Percentiles rank a stretch among this genome's conserved stretches.
These are phyloP conservation scores for Caenorhabditis uteleia DNA, from an alignment of 2,888 invertebrate species.

Conservation along the genomic window DNA sequence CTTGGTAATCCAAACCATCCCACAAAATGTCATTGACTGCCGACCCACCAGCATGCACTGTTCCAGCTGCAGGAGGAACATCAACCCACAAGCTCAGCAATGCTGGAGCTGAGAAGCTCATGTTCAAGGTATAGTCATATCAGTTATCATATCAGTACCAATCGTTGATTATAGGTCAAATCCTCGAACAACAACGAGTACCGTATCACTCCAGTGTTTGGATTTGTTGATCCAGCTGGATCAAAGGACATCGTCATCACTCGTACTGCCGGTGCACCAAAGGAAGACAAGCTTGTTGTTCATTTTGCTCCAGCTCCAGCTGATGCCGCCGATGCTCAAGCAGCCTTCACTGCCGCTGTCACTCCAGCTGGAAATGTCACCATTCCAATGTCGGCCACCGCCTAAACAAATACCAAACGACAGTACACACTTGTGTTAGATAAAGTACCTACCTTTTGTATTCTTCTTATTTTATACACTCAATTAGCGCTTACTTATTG, in stretches of 20 bases:
- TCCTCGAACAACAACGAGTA: slow-evolving; percentile 54
- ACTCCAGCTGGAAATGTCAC: slow-evolving; percentile 31
- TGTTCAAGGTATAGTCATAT: slow-evolving; percentile 20
- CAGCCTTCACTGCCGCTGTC: slow-evolving; percentile 35
- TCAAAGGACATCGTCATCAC: slow-evolving; percentile 37
- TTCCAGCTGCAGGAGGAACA: slow-evolving; percentile 45
- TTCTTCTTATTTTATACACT: no score
- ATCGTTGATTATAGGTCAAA: slow-evolving; percentile 30
- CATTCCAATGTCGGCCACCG: slow-evolving; percentile 34
- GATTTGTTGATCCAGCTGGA: slow-evolving; percentile 48
- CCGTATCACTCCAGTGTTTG: slow-evolving; percentile 53
- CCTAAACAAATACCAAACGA: no score
- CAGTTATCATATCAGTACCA: neutral
- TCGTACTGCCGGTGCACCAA: slow-evolving; percentile 39
- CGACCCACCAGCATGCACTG: slow-evolving; percentile 46
- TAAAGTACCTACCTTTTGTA: no score
- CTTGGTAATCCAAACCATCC: no score
- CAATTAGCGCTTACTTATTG: no score
- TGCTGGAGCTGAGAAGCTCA: slow-evolving; percentile 35
- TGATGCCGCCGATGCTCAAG: slow-evolving; percentile 45
- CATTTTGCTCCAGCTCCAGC: slow-evolving; percentile 40
- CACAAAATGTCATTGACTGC: slow-evolving; percentile 40
- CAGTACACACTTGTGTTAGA: no score
- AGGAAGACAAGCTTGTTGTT: slow-evolving; percentile 43
- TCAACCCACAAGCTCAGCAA: slow-evolving; percentile 35